A percentile compares a stretch with the other conserved stretches of the same genome.
Evolutionary conservation across 2,797 vertebrate genomes (phyloP).

Genomic region (Meda fulgida): DNA sequence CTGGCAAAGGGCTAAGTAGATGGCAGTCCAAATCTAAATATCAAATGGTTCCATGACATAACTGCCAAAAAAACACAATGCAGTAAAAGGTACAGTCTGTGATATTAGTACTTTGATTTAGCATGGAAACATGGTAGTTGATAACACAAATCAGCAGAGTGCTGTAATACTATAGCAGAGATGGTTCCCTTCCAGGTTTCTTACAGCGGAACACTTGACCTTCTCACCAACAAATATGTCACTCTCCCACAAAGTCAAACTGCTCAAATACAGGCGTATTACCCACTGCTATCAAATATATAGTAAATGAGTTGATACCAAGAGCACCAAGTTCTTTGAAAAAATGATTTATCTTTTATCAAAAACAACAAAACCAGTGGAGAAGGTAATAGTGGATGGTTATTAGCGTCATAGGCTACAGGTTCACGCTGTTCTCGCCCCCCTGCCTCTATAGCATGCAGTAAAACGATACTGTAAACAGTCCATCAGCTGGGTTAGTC

Average conservation of each 20-base stretch:
- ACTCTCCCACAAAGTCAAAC: background rate
- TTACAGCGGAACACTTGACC: background rate
- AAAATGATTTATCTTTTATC: background rate
- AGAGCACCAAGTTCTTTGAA: background rate
- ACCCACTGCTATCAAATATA: background rate
- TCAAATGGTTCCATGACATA: background rate
- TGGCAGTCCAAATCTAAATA: background rate
- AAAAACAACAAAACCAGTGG: background rate
- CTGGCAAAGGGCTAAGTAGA: background rate
- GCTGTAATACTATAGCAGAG: background rate
- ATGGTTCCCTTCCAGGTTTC: background rate
- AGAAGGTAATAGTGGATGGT: background rate
- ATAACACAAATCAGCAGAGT: background rate
- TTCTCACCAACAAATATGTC: background rate
- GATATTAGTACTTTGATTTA: background rate
- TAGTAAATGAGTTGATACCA: background rate
- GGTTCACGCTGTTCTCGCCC: constrained; percentile 18
- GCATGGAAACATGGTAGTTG: background rate
- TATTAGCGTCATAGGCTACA: constrained; percentile 21
- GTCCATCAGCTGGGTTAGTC: constrained; percentile 51
- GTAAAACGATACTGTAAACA: constrained; percentile 55
- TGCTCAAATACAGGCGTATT: background rate
- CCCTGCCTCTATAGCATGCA: constrained; percentile 17
- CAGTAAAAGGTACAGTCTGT: background rate
- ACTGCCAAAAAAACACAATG: background rate